Percentiles rank a stretch among this genome's conserved stretches.
Evolutionary conservation across 2,113 vertebrate genomes (phyloP).

Genomic region (Pseudopodoces humilis): DNA sequence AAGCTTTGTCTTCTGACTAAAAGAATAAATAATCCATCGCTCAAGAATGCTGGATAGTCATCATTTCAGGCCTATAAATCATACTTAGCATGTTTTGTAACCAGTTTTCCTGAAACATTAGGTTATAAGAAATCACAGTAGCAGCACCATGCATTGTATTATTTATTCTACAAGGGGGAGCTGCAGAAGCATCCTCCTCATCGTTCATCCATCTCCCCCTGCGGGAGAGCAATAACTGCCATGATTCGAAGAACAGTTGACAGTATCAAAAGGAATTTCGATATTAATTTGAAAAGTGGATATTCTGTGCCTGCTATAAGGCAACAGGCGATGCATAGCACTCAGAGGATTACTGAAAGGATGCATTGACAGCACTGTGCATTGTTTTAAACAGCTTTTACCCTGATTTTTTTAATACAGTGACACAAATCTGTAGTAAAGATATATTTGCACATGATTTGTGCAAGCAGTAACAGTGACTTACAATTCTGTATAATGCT

Average conservation of each 20-base stretch:
- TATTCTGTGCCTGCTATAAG: not conserved
- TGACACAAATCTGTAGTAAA: not conserved
- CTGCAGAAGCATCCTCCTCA: not conserved
- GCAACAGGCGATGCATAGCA: not conserved
- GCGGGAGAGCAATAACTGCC: not conserved
- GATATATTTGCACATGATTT: not conserved
- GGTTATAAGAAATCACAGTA: not conserved
- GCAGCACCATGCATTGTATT: not conserved
- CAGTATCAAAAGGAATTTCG: not conserved
- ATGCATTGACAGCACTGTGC: not conserved
- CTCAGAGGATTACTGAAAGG: not conserved
- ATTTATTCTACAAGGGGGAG: not conserved
- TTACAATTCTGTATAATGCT: not conserved
- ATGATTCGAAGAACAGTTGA: not conserved
- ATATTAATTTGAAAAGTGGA: not conserved
- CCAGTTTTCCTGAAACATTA: not conserved
- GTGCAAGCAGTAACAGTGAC: not conserved
- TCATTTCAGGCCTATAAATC: constrained; percentile 22
- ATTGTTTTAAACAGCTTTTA: not conserved
- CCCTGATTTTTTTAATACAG: not conserved
- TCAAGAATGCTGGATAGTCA: constrained; percentile 27
- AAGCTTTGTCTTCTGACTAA: constrained; percentile 36
- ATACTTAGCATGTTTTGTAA: not conserved
- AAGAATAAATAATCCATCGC: constrained; percentile 6
- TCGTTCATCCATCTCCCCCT: not conserved